phyloP scores from a whole-genome alignment of 2,113 vertebrate species.

The Numida meleagris region DNA sequence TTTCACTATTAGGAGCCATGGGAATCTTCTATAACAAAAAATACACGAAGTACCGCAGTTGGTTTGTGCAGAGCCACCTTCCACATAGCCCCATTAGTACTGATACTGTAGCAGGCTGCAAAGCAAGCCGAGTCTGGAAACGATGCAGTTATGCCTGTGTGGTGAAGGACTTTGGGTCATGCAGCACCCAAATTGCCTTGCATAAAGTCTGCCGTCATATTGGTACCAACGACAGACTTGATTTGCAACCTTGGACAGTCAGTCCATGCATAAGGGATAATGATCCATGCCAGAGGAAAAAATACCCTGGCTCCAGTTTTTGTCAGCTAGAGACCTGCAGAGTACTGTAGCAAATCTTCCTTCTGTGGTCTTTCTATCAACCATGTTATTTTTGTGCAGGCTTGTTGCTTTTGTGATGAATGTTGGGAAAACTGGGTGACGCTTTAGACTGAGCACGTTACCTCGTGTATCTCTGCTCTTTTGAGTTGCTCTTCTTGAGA shows the following conservation, averaged over 20 bases:
- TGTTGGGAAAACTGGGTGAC: neutral
- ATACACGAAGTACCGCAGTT: neutral
- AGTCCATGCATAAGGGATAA: neutral
- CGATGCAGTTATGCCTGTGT: rapidly evolving
- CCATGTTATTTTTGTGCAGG: neutral
- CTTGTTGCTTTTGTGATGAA: neutral
- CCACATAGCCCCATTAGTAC: rapidly evolving
- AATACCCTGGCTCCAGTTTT: neutral
- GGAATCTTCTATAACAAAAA: neutral
- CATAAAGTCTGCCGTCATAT: neutral
- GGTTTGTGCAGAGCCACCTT: neutral
- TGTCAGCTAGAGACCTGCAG: neutral
- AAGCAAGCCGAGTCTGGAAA: neutral
- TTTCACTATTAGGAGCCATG: neutral
- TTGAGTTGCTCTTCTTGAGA: neutral
- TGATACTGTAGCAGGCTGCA: neutral
- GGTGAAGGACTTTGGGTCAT: neutral
- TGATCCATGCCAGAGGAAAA: neutral
- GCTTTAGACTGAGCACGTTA: neutral
- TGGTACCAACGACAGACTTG: neutral
- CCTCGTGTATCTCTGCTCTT: neutral
- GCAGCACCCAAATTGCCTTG: rapidly evolving
- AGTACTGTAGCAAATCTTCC: neutral
- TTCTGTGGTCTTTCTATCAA: neutral
- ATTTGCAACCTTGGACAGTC: neutral